Evolutionary conservation across 2,797 vertebrate species (phyloP), one percentile per base, ranked within the genome.

Genomic region (Rachycentron canadum): DNA sequence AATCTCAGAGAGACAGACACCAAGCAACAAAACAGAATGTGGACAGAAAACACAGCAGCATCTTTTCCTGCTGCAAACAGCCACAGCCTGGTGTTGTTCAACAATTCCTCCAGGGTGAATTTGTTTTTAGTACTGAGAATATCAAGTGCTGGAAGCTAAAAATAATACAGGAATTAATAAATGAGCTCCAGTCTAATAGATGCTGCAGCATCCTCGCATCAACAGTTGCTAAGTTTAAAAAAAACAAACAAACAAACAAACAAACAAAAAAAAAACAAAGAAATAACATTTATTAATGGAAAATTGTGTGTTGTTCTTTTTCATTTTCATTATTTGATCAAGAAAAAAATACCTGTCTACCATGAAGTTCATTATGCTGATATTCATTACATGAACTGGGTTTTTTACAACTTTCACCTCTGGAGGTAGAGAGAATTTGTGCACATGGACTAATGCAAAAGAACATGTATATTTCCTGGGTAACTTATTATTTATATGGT

Each of bases 61-160:
- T 66, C 58, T 36, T 25, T 36, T 77, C 41, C 57, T 50, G 45
- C 66, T 63, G 72, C 14, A 61, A 57, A 76, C 69, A 73, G 47
- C 23, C n/a, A 30, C 45, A 32, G 0, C 36, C 64, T 68, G 36
- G 60, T 73, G 34, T 21, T 52, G 57, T 69, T 74, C 0, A 0
- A 50, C 52, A 45, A 32, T 30, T 38, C 47, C 70, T 74, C 16
- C 28, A 53, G 43, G 55, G 56, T n/a, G 17, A 68, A 49, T 25
- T 47, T 53, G 64, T 62, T 69, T 67, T 66, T 32, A 75, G 60
- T 52, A 7, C 13, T 8, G 41, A 71, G 36, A 32, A 69, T 38
- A 69, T 56, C 16, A 28, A 78, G 26, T 0, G 16, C 0, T 36
- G 7, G 16, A 50, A 40, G 47, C 13, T 77, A 70, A 77, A 64